phyloP scores from a whole-genome alignment of 1,140 invertebrate species.

The Psix sp. region DNA sequence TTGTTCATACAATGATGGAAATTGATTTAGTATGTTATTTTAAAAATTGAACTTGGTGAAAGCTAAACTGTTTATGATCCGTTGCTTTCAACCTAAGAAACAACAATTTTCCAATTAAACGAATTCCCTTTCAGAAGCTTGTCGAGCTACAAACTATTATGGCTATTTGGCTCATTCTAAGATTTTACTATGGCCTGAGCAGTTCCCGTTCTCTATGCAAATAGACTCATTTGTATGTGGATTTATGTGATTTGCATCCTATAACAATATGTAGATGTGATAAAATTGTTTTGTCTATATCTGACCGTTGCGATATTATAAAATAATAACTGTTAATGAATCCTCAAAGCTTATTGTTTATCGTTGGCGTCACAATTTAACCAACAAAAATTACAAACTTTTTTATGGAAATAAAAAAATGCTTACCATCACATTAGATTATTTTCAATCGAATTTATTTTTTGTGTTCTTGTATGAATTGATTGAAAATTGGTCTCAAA shows the following conservation, averaged over 20 bases:
- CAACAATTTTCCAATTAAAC: not conserved
- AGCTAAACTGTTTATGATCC: not conserved
- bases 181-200: not conserved
- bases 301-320: constrained; percentile 7
- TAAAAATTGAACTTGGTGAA: constrained; percentile 10
- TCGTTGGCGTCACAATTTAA: no score
- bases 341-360: not conserved
- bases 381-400: no score
- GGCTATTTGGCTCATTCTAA: constrained; percentile 4
- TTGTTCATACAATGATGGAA: constrained; percentile 26
- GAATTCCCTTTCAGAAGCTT: not conserved
- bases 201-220: constrained; percentile 18
- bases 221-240: constrained; percentile 38
- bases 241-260: constrained; percentile 41
- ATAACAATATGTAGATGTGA: constrained; percentile 28
- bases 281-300: constrained; percentile 34
- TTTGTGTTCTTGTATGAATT: no score
- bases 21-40: constrained; percentile 21
- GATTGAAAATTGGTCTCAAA: no score
- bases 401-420: no score
- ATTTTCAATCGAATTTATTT: no score
- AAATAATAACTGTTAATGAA: constrained; percentile 15
- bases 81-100: not conserved
- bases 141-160: constrained; percentile 2
- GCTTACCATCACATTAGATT: no score